Conservation (phyloP, 2,113 vertebrate species). For the Alligator sinensis region DNA sequence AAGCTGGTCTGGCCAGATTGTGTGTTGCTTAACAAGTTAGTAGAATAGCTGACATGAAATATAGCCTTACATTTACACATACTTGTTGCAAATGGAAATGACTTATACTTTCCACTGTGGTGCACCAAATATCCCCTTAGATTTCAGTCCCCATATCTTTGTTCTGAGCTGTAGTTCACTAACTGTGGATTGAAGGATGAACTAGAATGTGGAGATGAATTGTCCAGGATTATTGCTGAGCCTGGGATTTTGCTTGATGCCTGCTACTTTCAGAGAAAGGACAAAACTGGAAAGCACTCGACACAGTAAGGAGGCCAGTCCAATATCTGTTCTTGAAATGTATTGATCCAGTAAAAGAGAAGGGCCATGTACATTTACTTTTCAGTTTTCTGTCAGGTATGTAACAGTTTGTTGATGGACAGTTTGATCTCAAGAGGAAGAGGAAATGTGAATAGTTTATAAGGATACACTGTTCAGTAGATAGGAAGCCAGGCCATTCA, state of each 20-base stretch:
- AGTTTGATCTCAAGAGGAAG: neutral
- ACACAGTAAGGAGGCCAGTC: neutral
- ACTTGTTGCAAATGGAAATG: neutral
- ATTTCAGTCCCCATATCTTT: neutral
- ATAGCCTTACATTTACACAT: neutral
- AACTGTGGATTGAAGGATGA: neutral
- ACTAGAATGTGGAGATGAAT: neutral
- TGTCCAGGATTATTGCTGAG: neutral
- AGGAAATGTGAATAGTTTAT: neutral
- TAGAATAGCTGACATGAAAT: too few relatives aligned
- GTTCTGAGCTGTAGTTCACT: neutral
- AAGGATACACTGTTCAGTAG: too few relatives aligned
- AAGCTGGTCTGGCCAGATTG: neutral
- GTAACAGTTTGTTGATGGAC: neutral
- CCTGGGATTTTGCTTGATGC: neutral
- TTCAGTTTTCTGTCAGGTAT: neutral
- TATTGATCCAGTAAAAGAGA: neutral
- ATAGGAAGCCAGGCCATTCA: too few relatives aligned
- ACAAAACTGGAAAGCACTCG: neutral
- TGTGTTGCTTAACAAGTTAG: neutral
- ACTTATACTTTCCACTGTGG: neutral
- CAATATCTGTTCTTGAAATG: neutral
- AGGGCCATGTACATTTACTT: neutral
- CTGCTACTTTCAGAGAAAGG: neutral
- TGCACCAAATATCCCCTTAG: neutral